A percentile compares a stretch with the other conserved stretches of the same genome.
These are phyloP conservation scores for Druceiella hillmani DNA, from an alignment of 2,888 invertebrate genomes.

Conservation along the genomic window DNA sequence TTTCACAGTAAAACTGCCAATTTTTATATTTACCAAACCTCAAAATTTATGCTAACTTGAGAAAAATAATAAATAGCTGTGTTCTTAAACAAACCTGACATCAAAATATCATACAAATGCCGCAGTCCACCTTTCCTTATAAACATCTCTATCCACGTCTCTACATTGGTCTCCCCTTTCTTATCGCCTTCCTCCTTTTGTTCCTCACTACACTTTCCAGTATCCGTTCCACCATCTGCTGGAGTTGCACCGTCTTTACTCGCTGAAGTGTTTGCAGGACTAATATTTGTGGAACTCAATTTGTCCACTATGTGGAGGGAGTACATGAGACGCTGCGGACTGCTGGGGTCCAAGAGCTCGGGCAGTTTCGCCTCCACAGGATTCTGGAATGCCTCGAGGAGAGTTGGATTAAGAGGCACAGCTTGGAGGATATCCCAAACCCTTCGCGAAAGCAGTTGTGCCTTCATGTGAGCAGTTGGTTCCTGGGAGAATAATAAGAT, in stretches of 20 bases:
- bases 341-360: conserved; percentile 78
- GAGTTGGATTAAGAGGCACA: conserved; percentile 82
- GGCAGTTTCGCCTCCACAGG: conserved; percentile 62
- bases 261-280: conserved; percentile 5
- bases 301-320: conserved; percentile 85
- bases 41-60: too few species aligned
- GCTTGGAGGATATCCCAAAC: conserved; percentile 94
- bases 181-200: conserved; percentile 39
- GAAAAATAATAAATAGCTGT: too few species aligned
- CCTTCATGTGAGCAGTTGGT: conserved; percentile 75
- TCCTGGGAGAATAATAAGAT: conserved; percentile 40
- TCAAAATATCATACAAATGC: conserved; percentile 87
- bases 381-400: conserved; percentile 79
- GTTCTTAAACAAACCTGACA: conserved; percentile 63
- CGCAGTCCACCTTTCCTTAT: conserved; percentile 83
- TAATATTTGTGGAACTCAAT: conserved; percentile 13
- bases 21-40: too few species aligned
- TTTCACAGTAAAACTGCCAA: too few species aligned
- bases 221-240: too few species aligned
- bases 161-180: conserved; percentile 32
- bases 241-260: conserved; percentile 11
- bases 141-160: conserved; percentile 72
- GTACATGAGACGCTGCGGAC: conserved; percentile 93
- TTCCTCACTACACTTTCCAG: conserved; percentile 31
- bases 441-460: conserved; percentile 81